Evolutionary conservation across 2,797 vertebrate species (phyloP).

Genomic region (Cercopithecus mitis): DNA sequence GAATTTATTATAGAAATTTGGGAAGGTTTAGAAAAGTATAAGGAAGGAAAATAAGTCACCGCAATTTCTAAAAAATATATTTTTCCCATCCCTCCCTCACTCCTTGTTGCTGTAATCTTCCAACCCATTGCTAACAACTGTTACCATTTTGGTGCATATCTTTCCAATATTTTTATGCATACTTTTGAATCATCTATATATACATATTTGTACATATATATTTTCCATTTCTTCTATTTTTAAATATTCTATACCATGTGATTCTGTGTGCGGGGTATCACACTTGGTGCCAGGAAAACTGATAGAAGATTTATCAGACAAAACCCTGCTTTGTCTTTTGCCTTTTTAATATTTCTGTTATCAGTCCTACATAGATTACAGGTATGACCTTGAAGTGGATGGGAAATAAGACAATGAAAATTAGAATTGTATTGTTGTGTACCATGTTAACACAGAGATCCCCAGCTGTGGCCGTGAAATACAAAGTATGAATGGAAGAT

Average conservation of each 20-base stretch:
- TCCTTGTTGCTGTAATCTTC: background rate
- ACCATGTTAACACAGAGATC: background rate
- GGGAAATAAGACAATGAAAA: background rate
- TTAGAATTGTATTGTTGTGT: background rate
- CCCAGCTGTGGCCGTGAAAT: background rate
- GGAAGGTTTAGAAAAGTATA: background rate
- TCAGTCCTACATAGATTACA: background rate
- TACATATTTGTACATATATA: background rate
- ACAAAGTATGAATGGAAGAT: background rate
- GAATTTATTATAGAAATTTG: constrained; percentile 19
- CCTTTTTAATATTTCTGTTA: background rate
- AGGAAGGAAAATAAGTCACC: background rate
- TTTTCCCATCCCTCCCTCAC: background rate
- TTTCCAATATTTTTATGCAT: constrained; percentile 35
- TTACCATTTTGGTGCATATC: background rate
- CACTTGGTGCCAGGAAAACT: background rate
- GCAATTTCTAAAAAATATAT: background rate
- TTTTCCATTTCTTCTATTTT: background rate
- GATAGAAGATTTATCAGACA: background rate
- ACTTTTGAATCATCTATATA: background rate
- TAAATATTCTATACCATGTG: background rate
- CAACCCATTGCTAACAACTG: background rate
- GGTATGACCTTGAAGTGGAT: background rate
- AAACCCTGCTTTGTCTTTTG: background rate
- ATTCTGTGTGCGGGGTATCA: background rate